Evolutionary conservation across 2,113 vertebrate species (phyloP).

Genomic region (Onychorhynchus coronatus): DNA sequence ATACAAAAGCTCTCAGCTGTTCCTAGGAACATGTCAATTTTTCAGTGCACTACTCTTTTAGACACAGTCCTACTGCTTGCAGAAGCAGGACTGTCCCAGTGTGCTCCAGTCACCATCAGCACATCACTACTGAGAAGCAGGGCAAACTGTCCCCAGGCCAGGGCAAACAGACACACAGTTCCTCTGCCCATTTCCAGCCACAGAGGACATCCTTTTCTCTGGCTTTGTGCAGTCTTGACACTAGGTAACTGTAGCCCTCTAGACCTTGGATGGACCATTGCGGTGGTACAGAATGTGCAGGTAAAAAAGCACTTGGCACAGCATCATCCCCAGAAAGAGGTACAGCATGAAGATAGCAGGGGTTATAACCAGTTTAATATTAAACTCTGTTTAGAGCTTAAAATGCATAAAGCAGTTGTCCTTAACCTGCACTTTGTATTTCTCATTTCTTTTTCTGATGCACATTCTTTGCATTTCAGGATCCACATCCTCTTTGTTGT

Average conservation of each 20-base stretch:
- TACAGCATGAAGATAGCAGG: background rate
- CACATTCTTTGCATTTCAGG: background rate
- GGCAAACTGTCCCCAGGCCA: background rate
- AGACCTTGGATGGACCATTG: background rate
- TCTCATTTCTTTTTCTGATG: background rate
- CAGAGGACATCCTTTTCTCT: background rate
- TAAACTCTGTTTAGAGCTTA: background rate
- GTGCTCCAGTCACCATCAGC: background rate
- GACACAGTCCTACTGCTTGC: background rate
- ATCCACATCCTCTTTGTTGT: background rate
- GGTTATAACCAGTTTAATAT: background rate
- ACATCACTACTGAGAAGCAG: accelerated
- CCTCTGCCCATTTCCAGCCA: background rate
- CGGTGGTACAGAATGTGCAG: background rate
- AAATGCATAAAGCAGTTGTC: background rate
- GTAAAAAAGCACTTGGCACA: background rate
- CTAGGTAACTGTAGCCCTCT: background rate
- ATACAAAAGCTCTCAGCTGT: background rate
- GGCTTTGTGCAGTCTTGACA: background rate
- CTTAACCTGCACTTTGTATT: background rate
- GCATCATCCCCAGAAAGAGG: background rate
- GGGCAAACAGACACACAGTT: background rate
- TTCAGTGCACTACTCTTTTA: background rate
- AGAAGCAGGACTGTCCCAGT: background rate
- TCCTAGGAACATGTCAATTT: accelerated